Conservation (phyloP, 2,797 vertebrate genomes). For the Monodelphis domestica region DNA sequence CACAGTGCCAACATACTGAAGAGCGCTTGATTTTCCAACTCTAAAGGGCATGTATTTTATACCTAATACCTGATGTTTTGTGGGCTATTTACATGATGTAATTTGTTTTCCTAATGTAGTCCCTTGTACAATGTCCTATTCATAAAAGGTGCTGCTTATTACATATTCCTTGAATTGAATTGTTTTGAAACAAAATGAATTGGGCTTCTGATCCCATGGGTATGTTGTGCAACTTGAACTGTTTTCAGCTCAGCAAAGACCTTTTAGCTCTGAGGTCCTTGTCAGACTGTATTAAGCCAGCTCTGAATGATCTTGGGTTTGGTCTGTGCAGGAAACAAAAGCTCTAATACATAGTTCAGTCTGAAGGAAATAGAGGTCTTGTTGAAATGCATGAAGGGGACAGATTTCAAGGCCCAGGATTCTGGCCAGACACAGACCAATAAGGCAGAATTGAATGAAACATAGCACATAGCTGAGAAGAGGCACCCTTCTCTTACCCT, state of each 20-base stretch:
- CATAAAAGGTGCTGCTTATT: not conserved
- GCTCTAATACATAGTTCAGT: not conserved
- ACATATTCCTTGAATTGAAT: not conserved
- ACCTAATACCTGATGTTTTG: not conserved
- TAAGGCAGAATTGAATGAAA: not conserved
- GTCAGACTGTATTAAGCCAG: too few relatives aligned
- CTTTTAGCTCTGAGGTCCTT: not conserved
- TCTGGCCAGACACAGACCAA: not conserved
- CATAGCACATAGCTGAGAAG: not conserved
- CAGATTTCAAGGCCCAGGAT: not conserved
- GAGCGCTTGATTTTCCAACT: not conserved
- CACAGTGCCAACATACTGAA: fast-evolving
- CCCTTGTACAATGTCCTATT: too few relatives aligned
- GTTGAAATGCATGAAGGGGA: not conserved
- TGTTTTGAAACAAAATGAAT: not conserved
- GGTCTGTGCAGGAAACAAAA: not conserved
- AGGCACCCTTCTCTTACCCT: not conserved
- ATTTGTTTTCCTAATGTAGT: not conserved
- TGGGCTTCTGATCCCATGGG: not conserved
- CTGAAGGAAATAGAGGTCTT: not conserved
- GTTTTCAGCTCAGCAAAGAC: not conserved
- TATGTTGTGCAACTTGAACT: not conserved
- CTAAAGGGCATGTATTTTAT: not conserved
- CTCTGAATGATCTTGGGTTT: too few relatives aligned
- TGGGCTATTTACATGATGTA: not conserved